Percentiles rank a stretch among this genome's conserved stretches.
Conservation (phyloP, 2,797 vertebrate species). For the Ara ararauna region DNA sequence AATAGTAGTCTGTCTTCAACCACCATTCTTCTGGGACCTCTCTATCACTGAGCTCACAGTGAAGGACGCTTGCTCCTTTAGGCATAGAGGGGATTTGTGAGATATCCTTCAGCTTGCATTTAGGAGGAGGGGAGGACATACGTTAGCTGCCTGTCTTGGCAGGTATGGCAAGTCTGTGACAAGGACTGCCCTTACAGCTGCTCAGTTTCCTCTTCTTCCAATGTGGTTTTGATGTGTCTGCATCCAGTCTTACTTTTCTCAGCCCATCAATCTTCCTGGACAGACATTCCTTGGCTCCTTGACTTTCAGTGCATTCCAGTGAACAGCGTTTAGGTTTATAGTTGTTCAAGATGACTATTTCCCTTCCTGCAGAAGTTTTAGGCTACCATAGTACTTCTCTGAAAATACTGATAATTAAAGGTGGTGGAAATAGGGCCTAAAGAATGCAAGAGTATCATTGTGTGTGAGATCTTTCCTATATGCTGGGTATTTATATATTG, state of each 20-base stretch:
- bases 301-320: neutral
- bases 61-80: constrained; percentile 3
- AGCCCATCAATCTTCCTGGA: neutral
- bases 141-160: neutral
- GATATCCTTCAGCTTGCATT: neutral
- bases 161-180: neutral
- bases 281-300: neutral
- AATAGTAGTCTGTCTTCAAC: neutral
- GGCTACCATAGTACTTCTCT: neutral
- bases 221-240: neutral
- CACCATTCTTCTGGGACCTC: neutral
- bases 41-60: neutral
- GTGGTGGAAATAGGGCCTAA: neutral
- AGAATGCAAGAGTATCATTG: neutral
- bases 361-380: neutral
- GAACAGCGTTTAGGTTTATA: neutral
- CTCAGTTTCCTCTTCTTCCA: neutral
- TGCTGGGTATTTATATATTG: neutral
- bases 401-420: neutral
- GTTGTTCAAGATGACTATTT: neutral
- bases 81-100: neutral
- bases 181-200: neutral
- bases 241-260: neutral
- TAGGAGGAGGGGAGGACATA: neutral
- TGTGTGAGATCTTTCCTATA: neutral